phyloP scores from a whole-genome alignment of 64 coral and sea anemone species.

The Montipora sp. region DNA sequence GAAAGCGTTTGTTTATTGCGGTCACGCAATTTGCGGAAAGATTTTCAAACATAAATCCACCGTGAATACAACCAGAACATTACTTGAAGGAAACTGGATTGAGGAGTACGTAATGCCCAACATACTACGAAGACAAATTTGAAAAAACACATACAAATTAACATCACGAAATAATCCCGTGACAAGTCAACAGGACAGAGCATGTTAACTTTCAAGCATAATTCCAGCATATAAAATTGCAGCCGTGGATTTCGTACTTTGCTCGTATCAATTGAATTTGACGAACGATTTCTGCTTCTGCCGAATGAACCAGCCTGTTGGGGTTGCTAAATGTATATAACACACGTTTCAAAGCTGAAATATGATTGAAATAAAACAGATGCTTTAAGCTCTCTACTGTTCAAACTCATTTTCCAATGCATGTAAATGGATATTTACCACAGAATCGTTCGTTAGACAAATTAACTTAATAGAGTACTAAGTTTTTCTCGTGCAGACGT shows the following conservation, averaged over 20 bases:
- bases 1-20: conserved; percentile 1
- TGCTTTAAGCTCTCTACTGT: neutral
- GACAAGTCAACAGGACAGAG: neutral
- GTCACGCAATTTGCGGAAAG: conserved; percentile 30
- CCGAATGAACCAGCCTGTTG: neutral
- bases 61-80: neutral
- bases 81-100: neutral
- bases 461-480: neutral
- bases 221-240: neutral
- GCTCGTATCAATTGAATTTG: neutral
- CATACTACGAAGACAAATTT: neutral
- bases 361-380: neutral
- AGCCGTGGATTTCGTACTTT: conserved; percentile 2
- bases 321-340: neutral
- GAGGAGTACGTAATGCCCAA: neutral
- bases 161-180: neutral
- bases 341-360: neutral
- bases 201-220: neutral
- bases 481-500: neutral
- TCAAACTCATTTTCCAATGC: neutral
- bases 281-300: neutral
- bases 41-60: neutral
- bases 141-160: neutral
- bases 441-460: neutral
- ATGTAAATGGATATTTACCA: neutral